Evolutionary conservation across 2,797 vertebrate species (phyloP), one percentile per base, ranked within the genome.

Genomic region (Anableps anableps): DNA sequence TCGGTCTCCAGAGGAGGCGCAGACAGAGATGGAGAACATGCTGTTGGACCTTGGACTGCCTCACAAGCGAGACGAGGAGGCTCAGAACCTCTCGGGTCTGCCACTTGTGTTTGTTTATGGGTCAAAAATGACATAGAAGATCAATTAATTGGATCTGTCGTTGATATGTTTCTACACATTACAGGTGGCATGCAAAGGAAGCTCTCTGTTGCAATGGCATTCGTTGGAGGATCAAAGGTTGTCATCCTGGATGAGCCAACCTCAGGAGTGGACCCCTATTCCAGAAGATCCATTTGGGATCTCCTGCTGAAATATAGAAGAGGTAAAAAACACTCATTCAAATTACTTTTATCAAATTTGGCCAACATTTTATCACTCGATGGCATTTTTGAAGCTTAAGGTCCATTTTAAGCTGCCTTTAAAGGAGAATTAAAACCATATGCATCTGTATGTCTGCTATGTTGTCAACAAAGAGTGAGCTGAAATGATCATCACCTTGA

Each of bases 111-210:
- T 17, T 34, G 2, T 68, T n/a, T 51, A 31, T 81, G 8, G 60
- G n/a, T 73, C 21, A 29, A 31, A 53, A 38, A 75, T 9, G 23
- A 21, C 19, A 36, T 26, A 2, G 1, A 23, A 58, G 16, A 16
- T n/a, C 0, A 36, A 51, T 73, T 16, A 45, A n/a, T 7, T 14
- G 19, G 34, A 26, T 75, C 58, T 26, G 8, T 16, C 34, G 48
- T 76, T 13, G 80, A 5, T 6, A 11, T 29, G 2, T 16, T 72
- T 21, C 60, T 47, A 1, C 75, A 0, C 14, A 26, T 76, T 47
- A 41, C 80, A 87, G 98, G 99, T 21, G 98, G 99, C 26, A 97
- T 99, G 98, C 98, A 99, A 93, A 97, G 98, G 91, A 99, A 99
- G 85, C 90, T 99, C 34, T 99, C 98, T 0, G 97, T 99, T 62